Percentiles rank a stretch among this genome's conserved stretches.
Conservation (phyloP, 2,113 vertebrate genomes). For the Pygoscelis adeliae region DNA sequence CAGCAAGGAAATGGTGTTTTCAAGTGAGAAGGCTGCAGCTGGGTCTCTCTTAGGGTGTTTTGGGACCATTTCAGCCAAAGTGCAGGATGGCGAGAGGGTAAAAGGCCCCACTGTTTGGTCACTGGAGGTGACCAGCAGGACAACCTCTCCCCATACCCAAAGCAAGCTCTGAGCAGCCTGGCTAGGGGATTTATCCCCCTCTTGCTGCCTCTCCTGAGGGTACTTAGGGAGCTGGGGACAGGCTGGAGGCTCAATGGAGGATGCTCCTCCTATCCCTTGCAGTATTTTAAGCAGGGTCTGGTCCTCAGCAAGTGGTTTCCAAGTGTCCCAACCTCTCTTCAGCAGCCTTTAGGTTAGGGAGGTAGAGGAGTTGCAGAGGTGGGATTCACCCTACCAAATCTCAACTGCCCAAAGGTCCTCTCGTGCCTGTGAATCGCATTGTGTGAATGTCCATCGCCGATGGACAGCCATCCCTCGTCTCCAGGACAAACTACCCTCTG, state of each 20-base stretch:
- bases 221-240: not conserved
- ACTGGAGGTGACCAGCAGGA: not conserved
- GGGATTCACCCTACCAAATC: not conserved
- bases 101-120: not conserved
- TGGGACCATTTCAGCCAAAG: not conserved
- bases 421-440: accelerated
- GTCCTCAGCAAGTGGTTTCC: not conserved
- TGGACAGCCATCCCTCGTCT: not conserved
- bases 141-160: not conserved
- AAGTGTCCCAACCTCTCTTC: not conserved
- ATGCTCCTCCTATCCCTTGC: accelerated
- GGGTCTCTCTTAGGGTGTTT: not conserved
- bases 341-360: not conserved
- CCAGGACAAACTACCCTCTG: not conserved
- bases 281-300: not conserved
- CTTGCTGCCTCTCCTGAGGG: not conserved
- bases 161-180: not conserved
- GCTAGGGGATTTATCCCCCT: not conserved
- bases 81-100: not conserved
- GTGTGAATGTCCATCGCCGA: not conserved
- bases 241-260: not conserved
- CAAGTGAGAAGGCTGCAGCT: not conserved
- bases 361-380: not conserved
- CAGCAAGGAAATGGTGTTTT: not conserved
- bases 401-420: not conserved